phyloP scores from a whole-genome alignment of 1,140 invertebrate genomes.

The Apis florea region DNA sequence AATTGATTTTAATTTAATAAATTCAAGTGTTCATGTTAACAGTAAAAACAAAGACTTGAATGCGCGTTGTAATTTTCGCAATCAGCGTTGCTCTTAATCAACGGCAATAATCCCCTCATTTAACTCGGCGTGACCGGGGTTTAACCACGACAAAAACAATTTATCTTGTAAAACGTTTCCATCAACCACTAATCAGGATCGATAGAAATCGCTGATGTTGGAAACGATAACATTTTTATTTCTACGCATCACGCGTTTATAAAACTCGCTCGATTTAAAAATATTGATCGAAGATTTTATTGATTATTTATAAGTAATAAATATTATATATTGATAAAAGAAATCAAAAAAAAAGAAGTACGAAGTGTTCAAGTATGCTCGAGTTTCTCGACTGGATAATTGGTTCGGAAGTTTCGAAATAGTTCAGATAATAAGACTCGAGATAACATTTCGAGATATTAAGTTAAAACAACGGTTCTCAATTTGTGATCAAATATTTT shows the following conservation, averaged over 20 bases:
- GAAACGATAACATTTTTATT: background rate
- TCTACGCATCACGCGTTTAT: background rate
- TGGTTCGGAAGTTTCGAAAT: too few relatives aligned
- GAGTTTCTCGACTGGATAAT: too few relatives aligned
- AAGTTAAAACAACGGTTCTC: too few relatives aligned
- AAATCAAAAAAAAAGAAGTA: too few relatives aligned
- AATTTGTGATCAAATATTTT: too few relatives aligned
- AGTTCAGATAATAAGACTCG: too few relatives aligned
- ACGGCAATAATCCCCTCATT: slow-evolving; percentile 5
- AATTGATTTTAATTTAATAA: background rate
- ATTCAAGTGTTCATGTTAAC: background rate
- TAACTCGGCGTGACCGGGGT: background rate
- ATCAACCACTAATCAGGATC: background rate
- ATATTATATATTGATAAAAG: too few relatives aligned
- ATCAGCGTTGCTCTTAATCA: background rate
- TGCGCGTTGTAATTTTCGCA: background rate
- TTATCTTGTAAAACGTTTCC: background rate
- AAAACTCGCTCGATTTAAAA: too few relatives aligned
- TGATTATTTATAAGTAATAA: too few relatives aligned
- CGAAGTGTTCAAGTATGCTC: too few relatives aligned
- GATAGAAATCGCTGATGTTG: background rate
- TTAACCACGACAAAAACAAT: slow-evolving; percentile 5
- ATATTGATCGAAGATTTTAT: too few relatives aligned
- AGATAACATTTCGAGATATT: too few relatives aligned
- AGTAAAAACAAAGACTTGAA: background rate